A percentile compares a stretch with the other conserved stretches of the same genome.
Evolutionary conservation across 2,797 vertebrate genomes (phyloP).

Genomic region (Trachurus trachurus): DNA sequence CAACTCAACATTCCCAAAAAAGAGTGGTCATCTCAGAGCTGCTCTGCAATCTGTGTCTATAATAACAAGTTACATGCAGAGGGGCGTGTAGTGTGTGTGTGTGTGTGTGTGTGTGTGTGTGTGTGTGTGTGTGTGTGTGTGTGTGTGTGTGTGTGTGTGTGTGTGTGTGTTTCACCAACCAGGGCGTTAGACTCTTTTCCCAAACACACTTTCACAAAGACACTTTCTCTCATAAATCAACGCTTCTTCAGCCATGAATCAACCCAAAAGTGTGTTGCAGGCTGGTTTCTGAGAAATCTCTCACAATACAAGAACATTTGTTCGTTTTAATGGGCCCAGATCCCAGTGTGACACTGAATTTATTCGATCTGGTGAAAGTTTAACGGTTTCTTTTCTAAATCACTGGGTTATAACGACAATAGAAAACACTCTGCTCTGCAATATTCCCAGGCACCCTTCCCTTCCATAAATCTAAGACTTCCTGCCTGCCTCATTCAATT

Average conservation of each 20-base stretch:
- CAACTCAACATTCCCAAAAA: slow-evolving; percentile 27
- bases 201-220: too few species aligned
- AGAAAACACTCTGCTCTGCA: slow-evolving; percentile 56
- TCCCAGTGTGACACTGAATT: slow-evolving; percentile 47
- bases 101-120: not conserved
- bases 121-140: not conserved
- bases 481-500: slow-evolving; percentile 44
- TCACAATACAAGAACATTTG: slow-evolving; percentile 30
- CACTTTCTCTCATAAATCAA: slow-evolving; percentile 43
- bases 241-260: slow-evolving; percentile 30
- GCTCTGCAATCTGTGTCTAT: slow-evolving; percentile 47
- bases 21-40: slow-evolving; percentile 44
- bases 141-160: not conserved
- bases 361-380: slow-evolving; percentile 51
- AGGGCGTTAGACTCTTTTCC: slow-evolving; percentile 19
- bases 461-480: slow-evolving; percentile 57
- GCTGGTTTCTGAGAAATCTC: slow-evolving; percentile 23
- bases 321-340: slow-evolving; percentile 50
- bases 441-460: slow-evolving; percentile 45
- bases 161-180: slow-evolving; percentile 11
- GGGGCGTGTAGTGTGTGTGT: not conserved
- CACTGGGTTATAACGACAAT: slow-evolving; percentile 50
- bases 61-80: slow-evolving; percentile 46
- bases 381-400: slow-evolving; percentile 59
- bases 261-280: slow-evolving; percentile 24